Conservation (phyloP, 2,888 invertebrate species). For the Oxystoma pomonae region DNA sequence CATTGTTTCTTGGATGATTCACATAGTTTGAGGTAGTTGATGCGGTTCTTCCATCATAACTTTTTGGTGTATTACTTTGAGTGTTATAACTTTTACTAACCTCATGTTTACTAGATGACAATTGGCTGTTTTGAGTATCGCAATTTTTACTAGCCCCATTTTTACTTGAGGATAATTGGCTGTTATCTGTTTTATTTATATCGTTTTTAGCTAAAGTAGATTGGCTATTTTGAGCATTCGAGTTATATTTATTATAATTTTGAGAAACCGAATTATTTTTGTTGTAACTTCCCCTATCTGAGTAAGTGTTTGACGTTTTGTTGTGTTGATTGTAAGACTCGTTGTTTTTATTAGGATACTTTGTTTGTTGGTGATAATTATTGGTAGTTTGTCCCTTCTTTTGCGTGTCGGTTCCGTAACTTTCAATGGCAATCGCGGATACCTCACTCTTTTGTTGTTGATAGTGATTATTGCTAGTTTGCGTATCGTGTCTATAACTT, state of each 20-base stretch:
- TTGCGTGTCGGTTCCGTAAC: conserved; percentile 19
- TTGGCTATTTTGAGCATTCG: not conserved
- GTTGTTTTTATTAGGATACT: conserved; percentile 8
- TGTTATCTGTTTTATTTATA: not conserved
- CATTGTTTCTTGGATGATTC: not conserved
- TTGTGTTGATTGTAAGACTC: conserved; percentile 11
- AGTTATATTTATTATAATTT: not conserved
- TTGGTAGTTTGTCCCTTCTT: not conserved
- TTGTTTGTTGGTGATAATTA: conserved; percentile 9
- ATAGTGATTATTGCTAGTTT: no score
- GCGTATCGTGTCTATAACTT: conserved; percentile 19
- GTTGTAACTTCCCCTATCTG: not conserved
- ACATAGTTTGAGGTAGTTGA: not conserved
- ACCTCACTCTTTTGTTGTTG: not conserved
- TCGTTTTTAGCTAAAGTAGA: not conserved
- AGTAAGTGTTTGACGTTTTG: not conserved
- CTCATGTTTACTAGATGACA: not conserved
- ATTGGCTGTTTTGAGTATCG: not conserved
- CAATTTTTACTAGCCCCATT: not conserved
- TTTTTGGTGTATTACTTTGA: not conserved
- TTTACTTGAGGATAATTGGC: not conserved
- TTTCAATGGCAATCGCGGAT: not conserved
- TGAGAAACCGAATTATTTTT: not conserved
- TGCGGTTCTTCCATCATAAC: not conserved
- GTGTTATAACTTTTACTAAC: not conserved